Conservation (phyloP, 1,140 invertebrate species). For the Diuraphis noxia region DNA sequence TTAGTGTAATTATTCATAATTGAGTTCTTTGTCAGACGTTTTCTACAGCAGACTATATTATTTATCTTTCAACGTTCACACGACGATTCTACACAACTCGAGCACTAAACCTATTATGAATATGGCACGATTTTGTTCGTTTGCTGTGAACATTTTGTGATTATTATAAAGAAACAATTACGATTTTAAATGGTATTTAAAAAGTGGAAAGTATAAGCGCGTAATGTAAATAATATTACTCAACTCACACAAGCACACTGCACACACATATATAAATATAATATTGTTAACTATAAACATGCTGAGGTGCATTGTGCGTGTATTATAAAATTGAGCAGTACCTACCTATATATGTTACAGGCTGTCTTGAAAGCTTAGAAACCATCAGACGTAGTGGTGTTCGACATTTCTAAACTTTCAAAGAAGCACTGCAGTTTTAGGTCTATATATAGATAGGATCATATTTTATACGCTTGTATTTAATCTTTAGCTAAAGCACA, state of each 20-base stretch:
- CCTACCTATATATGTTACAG: not conserved
- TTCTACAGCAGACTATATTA: not conserved
- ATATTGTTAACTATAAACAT: not conserved
- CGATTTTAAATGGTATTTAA: not conserved
- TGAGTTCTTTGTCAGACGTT: slow-evolving; percentile 14
- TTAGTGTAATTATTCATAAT: slow-evolving; percentile 13
- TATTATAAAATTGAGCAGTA: not conserved
- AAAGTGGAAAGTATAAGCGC: not conserved
- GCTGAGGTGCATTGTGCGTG: not conserved
- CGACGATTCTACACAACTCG: slow-evolving; percentile 11
- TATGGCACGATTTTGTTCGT: not conserved
- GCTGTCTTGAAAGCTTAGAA: not conserved
- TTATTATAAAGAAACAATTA: not conserved
- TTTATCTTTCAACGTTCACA: slow-evolving; percentile 19
- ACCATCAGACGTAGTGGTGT: not conserved
- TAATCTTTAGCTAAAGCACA: not conserved
- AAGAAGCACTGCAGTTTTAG: not conserved
- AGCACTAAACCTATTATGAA: not conserved
- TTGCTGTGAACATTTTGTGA: not conserved
- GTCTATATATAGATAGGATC: not conserved
- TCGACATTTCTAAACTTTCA: not conserved
- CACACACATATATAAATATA: not conserved
- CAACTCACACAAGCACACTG: not conserved
- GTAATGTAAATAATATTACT: slow-evolving; percentile 10
- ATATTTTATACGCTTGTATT: not conserved